These are phyloP conservation scores for Delphinus delphis DNA, from an alignment of 2,113 vertebrate species.

Conservation along the genomic window DNA sequence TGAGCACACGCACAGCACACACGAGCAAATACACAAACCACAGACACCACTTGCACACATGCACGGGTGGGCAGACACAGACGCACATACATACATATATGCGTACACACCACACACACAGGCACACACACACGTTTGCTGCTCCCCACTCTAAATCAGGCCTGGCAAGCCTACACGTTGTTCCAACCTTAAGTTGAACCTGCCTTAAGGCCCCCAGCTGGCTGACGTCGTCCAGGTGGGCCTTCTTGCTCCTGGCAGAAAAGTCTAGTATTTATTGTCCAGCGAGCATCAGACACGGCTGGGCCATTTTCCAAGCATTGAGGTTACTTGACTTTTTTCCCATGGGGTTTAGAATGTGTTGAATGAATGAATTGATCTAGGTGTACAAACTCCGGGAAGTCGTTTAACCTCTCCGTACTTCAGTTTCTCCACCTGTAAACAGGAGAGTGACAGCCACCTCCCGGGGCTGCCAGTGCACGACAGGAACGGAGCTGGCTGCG, in stretches of 20 bases:
- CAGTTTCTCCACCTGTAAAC: neutral
- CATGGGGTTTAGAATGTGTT: neutral
- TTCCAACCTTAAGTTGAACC: neutral
- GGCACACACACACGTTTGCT: too few relatives aligned
- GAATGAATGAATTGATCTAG: neutral
- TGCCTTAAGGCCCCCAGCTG: accelerated
- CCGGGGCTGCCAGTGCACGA: accelerated
- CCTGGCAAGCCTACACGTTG: too few relatives aligned
- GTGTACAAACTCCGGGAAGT: neutral
- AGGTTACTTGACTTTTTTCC: neutral
- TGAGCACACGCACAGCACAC: neutral
- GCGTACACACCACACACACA: accelerated
- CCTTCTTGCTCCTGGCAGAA: accelerated
- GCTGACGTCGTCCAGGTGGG: accelerated
- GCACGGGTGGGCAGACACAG: accelerated
- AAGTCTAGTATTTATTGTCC: neutral
- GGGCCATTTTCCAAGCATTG: neutral
- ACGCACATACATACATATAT: accelerated
- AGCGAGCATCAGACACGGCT: neutral
- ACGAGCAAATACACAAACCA: neutral
- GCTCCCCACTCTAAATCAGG: neutral
- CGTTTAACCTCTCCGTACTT: neutral
- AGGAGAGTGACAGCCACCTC: neutral
- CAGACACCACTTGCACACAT: accelerated
- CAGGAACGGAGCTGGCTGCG: accelerated